Evolutionary conservation across 2,888 invertebrate genomes (phyloP), one percentile per base, ranked within the genome.

Genomic region (Crepidodera aurea): DNA sequence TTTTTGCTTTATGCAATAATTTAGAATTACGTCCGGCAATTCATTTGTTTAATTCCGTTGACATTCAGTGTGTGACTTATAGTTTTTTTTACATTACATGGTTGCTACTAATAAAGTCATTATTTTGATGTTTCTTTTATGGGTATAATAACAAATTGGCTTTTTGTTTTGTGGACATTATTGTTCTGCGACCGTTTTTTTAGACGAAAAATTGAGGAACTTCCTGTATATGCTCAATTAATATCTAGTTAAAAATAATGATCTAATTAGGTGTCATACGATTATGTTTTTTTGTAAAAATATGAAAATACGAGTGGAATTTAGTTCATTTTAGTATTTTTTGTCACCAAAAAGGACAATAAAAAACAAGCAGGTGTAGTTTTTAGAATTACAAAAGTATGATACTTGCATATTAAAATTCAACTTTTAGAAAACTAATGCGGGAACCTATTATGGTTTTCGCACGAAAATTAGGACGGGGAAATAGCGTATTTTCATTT

Each of bases 81-180:
- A 44, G 27, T 67, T 68, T 66, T 69, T 25, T 67, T 57, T 64
- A 32, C 51, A 61, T 57, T 63, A 55, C 56, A 56, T 58, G 56
- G 54, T 50, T 50, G 63, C 64, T 67, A 73, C 40, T 65, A 73
- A 75, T 75, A 68, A 73, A 74, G 73, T 73, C 70, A 72, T 75
- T 71, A 74, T 69, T 73, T 72, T 74, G 71, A 73, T 72, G 68
- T 68, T 22, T 22, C 61, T 64, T 67, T 72, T 65, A 50, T 55
- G 58, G 12, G 27, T 67, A 69, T 69, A 69, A 73, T 74, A 71
- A 75, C 74, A 75, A 76, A 76, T 75, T 74, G 68, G 68, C 66
- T 73, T 75, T 74, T 75, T 75, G 68, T 69, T 66, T 71, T 58
- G 10, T 19, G 16, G 46, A 22, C 13, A n/a, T 46, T 46, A 46